Evolutionary conservation across 2,888 invertebrate species (phyloP), one percentile per base, ranked within the genome.

Genomic region (Zygothrica quintamaculata): DNA sequence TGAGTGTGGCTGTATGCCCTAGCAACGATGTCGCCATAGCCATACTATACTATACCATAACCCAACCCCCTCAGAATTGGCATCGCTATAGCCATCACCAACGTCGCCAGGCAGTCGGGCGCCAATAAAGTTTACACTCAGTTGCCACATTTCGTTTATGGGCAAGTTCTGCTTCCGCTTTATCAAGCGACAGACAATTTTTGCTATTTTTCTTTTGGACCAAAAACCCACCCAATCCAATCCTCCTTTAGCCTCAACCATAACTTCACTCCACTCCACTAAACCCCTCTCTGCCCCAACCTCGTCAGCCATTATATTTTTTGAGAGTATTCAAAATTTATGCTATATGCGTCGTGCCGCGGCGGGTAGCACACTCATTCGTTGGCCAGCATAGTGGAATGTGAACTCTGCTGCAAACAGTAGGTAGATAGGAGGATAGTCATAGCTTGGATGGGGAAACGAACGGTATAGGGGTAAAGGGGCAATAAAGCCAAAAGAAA

Each of bases 71-170:
- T n/a, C n/a, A n/a, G n/a, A n/a, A n/a, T n/a, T n/a, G n/a, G n/a
- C n/a, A n/a, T n/a, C n/a, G n/a, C n/a, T n/a, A n/a, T 15, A 25
- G 46, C 36, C 39, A 39, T 36, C 16, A 47, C 26, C 72, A 47
- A 60, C 69, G 80, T 72, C 78, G 88, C 84, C 88, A 87, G 78
- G 62, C 79, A 77, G 88, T 86, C 88, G 87, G 89, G 88, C 88
- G 89, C 88, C 89, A 85, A 87, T 81, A 85, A 88, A 88, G 81
- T 87, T 87, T 86, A 77, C 80, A 84, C 79, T 77, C 84, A 86
- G 87, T 86, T 84, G 84, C 86, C 84, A 84, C 82, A 84, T 85
- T 84, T 84, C 82, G 82, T 84, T 84, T 84, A 84, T 84, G 84
- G 86, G 78, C 82, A 85, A 84, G 82, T 85, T 84, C 78, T 85